phyloP scores from a whole-genome alignment of 2,888 invertebrate genomes.

The Macaria notata region DNA sequence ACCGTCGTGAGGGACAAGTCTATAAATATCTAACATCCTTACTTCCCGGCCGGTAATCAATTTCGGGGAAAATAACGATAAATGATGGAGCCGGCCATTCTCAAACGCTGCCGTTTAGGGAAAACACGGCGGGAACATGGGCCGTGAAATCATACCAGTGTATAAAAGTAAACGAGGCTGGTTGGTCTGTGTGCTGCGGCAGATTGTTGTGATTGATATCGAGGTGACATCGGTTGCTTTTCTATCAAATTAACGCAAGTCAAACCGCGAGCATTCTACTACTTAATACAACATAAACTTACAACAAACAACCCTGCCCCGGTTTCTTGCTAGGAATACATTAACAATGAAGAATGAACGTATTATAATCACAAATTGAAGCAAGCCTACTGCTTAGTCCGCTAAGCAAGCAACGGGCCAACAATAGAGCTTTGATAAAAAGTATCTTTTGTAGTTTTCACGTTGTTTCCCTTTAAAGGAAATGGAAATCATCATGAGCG shows the following conservation, averaged over 20 bases:
- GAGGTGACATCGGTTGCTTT: too few relatives aligned
- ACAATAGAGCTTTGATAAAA: slow-evolving; percentile 43
- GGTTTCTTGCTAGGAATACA: slow-evolving; percentile 33
- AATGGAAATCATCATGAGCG: slow-evolving; percentile 16
- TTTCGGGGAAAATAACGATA: slow-evolving; percentile 13
- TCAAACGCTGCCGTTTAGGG: slow-evolving; percentile 4
- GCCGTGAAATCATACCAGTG: neutral
- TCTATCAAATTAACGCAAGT: too few relatives aligned
- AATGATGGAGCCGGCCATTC: slow-evolving; percentile 7
- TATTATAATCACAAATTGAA: slow-evolving; percentile 43
- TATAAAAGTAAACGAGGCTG: too few relatives aligned
- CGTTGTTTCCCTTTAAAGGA: slow-evolving; percentile 26
- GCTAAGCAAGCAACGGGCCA: slow-evolving; percentile 38
- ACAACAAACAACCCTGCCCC: slow-evolving; percentile 34
- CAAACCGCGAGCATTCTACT: too few relatives aligned
- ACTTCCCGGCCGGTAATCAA: slow-evolving; percentile 15
- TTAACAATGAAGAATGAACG: slow-evolving; percentile 38
- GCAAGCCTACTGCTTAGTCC: slow-evolving; percentile 38
- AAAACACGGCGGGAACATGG: slow-evolving; percentile 6
- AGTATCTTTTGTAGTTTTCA: slow-evolving; percentile 41
- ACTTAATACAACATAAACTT: neutral
- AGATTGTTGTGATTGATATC: too few relatives aligned
- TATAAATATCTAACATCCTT: slow-evolving; percentile 18
- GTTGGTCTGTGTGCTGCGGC: too few relatives aligned
- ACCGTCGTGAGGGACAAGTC: neutral